These are phyloP conservation scores for Tetraodon nigroviridis DNA, from an alignment of 2,113 vertebrate genomes.

Conservation along the genomic window DNA sequence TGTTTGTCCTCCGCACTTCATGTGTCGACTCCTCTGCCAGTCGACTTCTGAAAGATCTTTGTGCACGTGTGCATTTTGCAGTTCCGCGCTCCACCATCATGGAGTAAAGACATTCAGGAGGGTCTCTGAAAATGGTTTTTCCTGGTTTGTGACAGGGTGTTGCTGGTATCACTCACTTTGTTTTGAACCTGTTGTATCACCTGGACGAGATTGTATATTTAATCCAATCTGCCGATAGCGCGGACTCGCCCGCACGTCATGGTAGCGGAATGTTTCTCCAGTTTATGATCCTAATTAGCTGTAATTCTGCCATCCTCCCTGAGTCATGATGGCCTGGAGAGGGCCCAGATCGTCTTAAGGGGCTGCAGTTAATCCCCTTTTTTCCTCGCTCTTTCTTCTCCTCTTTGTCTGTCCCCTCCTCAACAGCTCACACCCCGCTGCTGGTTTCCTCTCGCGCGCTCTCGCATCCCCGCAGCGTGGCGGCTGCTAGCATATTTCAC, in stretches of 20 bases:
- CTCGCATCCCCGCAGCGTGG: constrained; percentile 30
- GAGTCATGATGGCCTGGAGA: constrained; percentile 66
- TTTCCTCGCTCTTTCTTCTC: not conserved
- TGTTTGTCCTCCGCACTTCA: too few relatives aligned
- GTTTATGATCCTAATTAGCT: constrained; percentile 73
- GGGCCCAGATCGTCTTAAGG: constrained; percentile 64
- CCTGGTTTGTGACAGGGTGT: too few relatives aligned
- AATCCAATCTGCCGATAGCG: constrained; percentile 27
- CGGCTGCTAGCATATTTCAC: constrained; percentile 43
- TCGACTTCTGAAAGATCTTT: too few relatives aligned
- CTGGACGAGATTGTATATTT: too few relatives aligned
- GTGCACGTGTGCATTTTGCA: too few relatives aligned
- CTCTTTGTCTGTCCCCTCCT: not conserved
- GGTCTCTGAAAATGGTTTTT: too few relatives aligned
- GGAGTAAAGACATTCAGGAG: too few relatives aligned
- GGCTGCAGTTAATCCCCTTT: constrained; percentile 31
- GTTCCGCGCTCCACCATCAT: too few relatives aligned
- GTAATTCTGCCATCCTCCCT: constrained; percentile 67
- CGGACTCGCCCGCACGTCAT: constrained; percentile 42
- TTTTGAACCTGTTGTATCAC: too few relatives aligned
- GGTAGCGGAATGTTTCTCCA: constrained; percentile 65
- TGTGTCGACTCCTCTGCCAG: too few relatives aligned
- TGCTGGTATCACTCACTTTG: too few relatives aligned
- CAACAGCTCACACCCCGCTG: constrained; percentile 22
- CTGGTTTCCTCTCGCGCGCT: constrained; percentile 29